These are phyloP conservation scores for Epirrhoe tristata DNA, from an alignment of 2,888 invertebrate species.

Conservation along the genomic window DNA sequence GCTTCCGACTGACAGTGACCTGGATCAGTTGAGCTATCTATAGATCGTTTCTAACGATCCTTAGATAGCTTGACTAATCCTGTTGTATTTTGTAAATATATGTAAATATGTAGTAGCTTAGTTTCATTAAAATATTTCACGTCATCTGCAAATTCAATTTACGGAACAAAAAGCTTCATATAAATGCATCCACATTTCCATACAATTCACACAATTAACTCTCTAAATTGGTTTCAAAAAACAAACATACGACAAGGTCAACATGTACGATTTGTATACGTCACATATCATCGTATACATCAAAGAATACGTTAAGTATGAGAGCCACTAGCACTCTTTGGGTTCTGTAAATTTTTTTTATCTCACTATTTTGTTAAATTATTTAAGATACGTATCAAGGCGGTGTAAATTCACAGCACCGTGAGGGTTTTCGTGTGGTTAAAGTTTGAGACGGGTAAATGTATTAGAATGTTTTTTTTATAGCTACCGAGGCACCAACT, in stretches of 20 bases:
- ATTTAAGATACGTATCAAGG: slow-evolving; percentile 7
- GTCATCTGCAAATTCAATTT: slow-evolving; percentile 6
- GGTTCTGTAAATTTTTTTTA: slow-evolving; percentile 12
- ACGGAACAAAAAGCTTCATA: slow-evolving; percentile 17
- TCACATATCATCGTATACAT: slow-evolving; percentile 52
- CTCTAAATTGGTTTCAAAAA: slow-evolving; percentile 53
- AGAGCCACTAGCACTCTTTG: slow-evolving; percentile 4
- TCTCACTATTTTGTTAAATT: slow-evolving; percentile 7
- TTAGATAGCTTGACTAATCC: no score
- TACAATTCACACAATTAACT: slow-evolving; percentile 44
- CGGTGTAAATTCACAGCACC: neutral
- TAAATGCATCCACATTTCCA: slow-evolving; percentile 28
- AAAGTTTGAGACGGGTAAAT: slow-evolving; percentile 6
- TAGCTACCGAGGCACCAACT: no score
- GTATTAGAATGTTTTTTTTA: neutral
- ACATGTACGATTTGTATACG: slow-evolving; percentile 64
- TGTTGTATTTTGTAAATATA: no score
- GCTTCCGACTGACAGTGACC: no score
- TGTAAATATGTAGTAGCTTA: no score
- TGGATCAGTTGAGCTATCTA: no score
- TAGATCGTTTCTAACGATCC: no score
- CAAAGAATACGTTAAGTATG: slow-evolving; percentile 41
- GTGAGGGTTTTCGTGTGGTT: neutral
- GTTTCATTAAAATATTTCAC: no score
- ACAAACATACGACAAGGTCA: slow-evolving; percentile 66